A percentile compares a stretch with the other conserved stretches of the same genome.
Evolutionary conservation across 2,113 vertebrate genomes (phyloP).

Genomic region (Narcine bancroftii): DNA sequence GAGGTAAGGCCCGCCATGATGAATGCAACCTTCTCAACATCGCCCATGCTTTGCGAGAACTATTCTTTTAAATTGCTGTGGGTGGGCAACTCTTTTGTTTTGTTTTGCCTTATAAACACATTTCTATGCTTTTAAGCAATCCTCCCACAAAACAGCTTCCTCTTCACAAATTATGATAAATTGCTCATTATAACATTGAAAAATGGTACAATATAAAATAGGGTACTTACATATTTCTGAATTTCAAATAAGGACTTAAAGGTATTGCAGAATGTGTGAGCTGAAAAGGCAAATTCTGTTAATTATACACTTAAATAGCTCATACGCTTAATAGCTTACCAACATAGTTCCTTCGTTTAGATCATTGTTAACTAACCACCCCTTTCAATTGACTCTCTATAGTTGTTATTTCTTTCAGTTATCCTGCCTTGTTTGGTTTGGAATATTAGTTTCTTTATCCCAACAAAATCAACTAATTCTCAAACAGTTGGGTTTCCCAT

Average conservation of each 20-base stretch:
- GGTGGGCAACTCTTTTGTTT: neutral
- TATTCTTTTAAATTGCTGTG: neutral
- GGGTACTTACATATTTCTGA: neutral
- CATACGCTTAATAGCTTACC: no score
- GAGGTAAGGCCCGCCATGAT: neutral
- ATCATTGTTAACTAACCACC: neutral
- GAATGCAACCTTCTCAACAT: neutral
- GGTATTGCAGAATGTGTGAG: no score
- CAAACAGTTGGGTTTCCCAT: neutral
- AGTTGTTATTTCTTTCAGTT: neutral
- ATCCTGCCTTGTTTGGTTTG: neutral
- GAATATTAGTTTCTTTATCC: neutral
- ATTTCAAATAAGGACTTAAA: conserved; percentile 10
- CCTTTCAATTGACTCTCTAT: neutral
- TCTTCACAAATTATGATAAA: neutral
- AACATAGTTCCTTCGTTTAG: neutral
- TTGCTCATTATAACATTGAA: neutral
- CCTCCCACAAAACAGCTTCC: neutral
- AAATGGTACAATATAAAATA: neutral
- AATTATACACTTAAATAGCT: conserved; percentile 18
- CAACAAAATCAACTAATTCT: neutral
- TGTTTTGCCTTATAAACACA: neutral
- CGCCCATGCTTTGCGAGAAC: neutral
- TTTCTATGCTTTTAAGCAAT: neutral
- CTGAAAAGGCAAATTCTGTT: neutral